These are phyloP conservation scores for Amphiura filiformis DNA, from an alignment of 35 echinoderm and acorn worm species.

Conservation along the genomic window DNA sequence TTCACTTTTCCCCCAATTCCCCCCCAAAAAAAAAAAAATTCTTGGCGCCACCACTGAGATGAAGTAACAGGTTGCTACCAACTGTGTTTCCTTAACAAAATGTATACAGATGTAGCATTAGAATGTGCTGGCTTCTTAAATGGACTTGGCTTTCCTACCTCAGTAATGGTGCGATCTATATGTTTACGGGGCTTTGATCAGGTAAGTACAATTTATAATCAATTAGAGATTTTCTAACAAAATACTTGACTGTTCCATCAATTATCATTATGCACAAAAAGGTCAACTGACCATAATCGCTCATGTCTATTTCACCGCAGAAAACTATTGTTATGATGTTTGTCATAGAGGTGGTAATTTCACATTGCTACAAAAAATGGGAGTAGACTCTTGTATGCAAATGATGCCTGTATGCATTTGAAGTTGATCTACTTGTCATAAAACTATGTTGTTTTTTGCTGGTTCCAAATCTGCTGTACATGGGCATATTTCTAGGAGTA, in stretches of 20 bases:
- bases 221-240: not conserved
- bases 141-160: conserved; percentile 88
- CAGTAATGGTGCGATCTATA: conserved; percentile 98
- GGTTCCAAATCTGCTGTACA: too few relatives aligned
- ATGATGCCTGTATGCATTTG: too few relatives aligned
- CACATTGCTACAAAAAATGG: not conserved
- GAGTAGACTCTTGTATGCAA: not conserved
- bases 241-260: too few relatives aligned
- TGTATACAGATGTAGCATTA: conserved; percentile 82
- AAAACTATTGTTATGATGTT: not conserved
- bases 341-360: not conserved
- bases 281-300: not conserved
- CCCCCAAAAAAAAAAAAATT: not conserved
- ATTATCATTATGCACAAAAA: too few relatives aligned
- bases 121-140: conserved; percentile 93
- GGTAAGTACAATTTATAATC: conserved; percentile 39
- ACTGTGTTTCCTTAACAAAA: not conserved
- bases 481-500: too few relatives aligned
- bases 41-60: too few relatives aligned
- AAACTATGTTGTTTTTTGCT: too few relatives aligned
- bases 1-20: not conserved
- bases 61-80: not conserved
- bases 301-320: not conserved
- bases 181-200: conserved; percentile 96
- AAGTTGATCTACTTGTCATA: too few relatives aligned